Evolutionary conservation across 1,140 invertebrate genomes (phyloP), one percentile per base, ranked within the genome.

Genomic region (Carcinoscorpius rotundicauda): DNA sequence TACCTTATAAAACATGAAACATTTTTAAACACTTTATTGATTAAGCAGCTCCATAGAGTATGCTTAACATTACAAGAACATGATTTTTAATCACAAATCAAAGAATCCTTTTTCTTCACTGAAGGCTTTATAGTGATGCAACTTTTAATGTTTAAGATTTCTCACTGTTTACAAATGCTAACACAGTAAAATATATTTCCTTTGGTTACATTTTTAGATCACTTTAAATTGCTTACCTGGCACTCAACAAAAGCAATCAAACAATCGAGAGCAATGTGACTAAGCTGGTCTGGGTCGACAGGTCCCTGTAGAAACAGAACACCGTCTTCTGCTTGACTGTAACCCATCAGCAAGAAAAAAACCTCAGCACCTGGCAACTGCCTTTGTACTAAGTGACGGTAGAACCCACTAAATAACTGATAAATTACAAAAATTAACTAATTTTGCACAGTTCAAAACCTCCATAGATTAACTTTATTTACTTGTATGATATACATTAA

Each of bases 181-280:
- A 2, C 29, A 29, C 29, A 29, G 29, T 29, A 29, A 29, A 29
- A 29, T 29, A 29, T 29, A 29, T 29, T 29, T 29, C 29, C 29
- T 29, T 29, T 29, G 29, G 29, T 29, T 29, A 29, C 29, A 29
- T 29, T 29, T 59, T 58, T 58, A 3, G 4, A 59, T 51, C n/a
- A 61, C 5, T 8, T 55, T 55, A 55, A 55, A 0, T 55, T 8
- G n/a, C 52, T 5, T 62, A 64, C 70, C 81, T 91, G 86, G 73
- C 89, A 92, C 78, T 93, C 91, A 55, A 89, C 88, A 76, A 88
- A 88, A 48, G 91, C 91, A n/a, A 91, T 83, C 66, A 92, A 82
- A 4, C 88, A 88, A 77, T 94, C 89, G 58, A 87, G 79, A 5
- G 88, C 88, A 1, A 93, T 84, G 64, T 82, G 83, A 3, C 85